Base-by-base conservation (phyloP, 2,797 vertebrate genomes). In the Epinephelus coioides region DNA sequence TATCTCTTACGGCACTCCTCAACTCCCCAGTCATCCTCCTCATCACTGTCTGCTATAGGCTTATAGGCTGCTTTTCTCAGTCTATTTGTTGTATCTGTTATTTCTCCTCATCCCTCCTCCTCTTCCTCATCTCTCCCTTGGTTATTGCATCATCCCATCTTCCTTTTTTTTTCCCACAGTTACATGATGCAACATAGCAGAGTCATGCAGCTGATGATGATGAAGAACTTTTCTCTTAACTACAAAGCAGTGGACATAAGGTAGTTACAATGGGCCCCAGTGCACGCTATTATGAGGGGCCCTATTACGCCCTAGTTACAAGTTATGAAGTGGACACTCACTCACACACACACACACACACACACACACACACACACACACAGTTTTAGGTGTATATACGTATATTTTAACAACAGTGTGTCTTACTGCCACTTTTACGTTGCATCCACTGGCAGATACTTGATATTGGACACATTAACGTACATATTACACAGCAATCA, bases 121-220 rank as follows among this genome's bases (percentile, higher is more conserved):
- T 30, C 34, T 34, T 34, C 10, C 12, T 19, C 51, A 59, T 13
- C 46, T 23, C 59, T 71, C 49, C 40, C 65, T 40, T 38, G 10
- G 8, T 53, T 49, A 25, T 51, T 34, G 11, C 61, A 18, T 19
- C 38, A n/a, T n/a, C n/a, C 23, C 51, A 25, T 63, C 46, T n/a
- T 51, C 19, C 14, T 18, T 54, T 18, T 6, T 30, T 30, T 61
- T 46, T 23, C 51, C 51, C 59, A 25, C 19, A 50, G 30, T 23
- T 44, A n/a, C 34, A 69, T 88, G 81, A 82, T 72, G 84, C 64
- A 83, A 86, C 62, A 59, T 53, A 3, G 21, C 5, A 8, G 19
- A 63, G 46, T 62, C 23, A 56, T 38, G 30, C 21, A 53, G 53
- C 0, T 50, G 25, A 21, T 53, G 17, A 18, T 50, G 25, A 21